Percentiles rank a stretch among this genome's conserved stretches.
Conservation (phyloP, 2,113 vertebrate genomes). For the Globicephala melas region DNA sequence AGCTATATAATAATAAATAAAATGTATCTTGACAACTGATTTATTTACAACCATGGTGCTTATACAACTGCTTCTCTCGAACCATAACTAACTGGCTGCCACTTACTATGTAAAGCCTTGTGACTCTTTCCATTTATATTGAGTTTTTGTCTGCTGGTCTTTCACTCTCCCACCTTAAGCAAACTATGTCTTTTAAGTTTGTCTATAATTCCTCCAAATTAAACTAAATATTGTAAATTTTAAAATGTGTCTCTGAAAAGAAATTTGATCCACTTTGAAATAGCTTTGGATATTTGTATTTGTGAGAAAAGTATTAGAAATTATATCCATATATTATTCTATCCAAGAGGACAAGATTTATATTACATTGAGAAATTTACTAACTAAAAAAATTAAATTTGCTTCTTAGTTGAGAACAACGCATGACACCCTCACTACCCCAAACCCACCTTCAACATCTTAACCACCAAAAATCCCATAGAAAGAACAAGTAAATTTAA, state of each 20-base stretch:
- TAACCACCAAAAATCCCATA: not conserved
- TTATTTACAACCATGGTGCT: not conserved
- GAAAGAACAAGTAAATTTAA: not conserved
- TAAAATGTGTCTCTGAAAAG: not conserved
- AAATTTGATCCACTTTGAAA: not conserved
- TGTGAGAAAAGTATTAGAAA: not conserved
- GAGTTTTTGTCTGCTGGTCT: not conserved
- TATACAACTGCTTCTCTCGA: not conserved
- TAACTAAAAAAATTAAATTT: not conserved
- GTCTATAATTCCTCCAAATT: not conserved
- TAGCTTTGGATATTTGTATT: not conserved
- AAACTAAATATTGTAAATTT: not conserved
- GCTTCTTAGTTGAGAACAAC: not conserved
- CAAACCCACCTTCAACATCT: not conserved
- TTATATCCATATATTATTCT: not conserved
- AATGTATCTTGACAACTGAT: not conserved
- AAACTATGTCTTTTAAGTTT: not conserved
- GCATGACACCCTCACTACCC: not conserved
- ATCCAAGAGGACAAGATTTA: not conserved
- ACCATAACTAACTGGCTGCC: not conserved
- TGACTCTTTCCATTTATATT: not conserved
- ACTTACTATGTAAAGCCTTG: not conserved
- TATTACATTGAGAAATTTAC: not conserved
- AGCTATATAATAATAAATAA: not conserved
- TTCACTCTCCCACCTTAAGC: not conserved